Base-by-base conservation (phyloP, 2,888 invertebrate genomes). In the Elmis aenea region DNA sequence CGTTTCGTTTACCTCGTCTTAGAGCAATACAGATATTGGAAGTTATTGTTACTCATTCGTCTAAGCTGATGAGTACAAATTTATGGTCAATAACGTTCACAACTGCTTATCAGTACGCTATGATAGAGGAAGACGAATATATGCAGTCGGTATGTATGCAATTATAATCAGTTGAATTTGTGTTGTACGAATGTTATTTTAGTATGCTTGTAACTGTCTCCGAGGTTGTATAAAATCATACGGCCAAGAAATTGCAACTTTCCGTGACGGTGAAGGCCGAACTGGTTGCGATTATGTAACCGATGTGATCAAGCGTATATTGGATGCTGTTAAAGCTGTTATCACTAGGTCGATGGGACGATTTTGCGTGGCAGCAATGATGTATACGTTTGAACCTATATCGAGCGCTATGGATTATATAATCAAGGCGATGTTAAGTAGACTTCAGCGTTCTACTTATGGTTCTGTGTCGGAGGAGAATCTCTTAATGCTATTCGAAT, bases 361-460 rank as follows among this genome's bases (percentile, higher is more conserved):
- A 13, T 31, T 49, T n/a, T 49, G 38, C 21, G 43, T 49, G 23
- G 43, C 49, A 2, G 42, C 46, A 2, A 29, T 49, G 18, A 38
- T 47, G 23, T 41, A 27, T 28, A 37, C 47, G 24, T 33, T 38
- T 5, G 26, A 35, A n/a, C 33, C 36, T 13, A 25, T 49, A 12
- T 36, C 35, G 6, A 32, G 33, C 21, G 46, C 46, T 14, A 34
- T 47, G 18, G 38, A 39, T 13, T 45, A 36, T 24, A 29, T 49
- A 2, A 28, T 49, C 10, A 34, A 39, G 18, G 42, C 38, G 1
- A 33, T 47, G 2, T 39, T 49, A 13, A 49, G 46, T 11, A 31
- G 41, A n/a, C 38, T 49, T 45, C 47, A 49, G 22, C 40, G 45
- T 18, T 35, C 45, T 5, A 36, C 28, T 9, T 32, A 29, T 16